These are phyloP conservation scores for Homalodisca vitripennis DNA, from an alignment of 1,140 invertebrate species.

Conservation along the genomic window DNA sequence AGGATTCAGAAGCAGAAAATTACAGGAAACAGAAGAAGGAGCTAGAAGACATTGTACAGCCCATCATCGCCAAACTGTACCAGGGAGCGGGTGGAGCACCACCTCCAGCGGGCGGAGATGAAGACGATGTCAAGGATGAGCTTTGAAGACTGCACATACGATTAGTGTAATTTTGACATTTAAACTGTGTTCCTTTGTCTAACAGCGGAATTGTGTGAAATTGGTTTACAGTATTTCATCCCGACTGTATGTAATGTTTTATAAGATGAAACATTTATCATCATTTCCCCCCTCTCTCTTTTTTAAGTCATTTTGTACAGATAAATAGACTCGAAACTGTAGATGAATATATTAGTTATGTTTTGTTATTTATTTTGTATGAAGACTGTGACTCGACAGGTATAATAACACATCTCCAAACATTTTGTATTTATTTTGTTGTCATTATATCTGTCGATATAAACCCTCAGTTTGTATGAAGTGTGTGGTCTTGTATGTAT, in stretches of 20 bases:
- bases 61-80: conserved; percentile 97
- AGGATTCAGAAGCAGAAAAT: conserved; percentile 90
- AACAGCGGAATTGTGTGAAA: neutral
- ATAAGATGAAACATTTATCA: no score
- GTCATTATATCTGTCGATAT: conserved; percentile 15
- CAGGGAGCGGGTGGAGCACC: conserved; percentile 77
- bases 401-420: neutral
- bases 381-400: conserved; percentile 22
- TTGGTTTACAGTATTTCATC: conserved; percentile 9
- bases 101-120: conserved; percentile 59
- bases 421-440: conserved; percentile 15
- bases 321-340: neutral
- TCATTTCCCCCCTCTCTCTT: no score
- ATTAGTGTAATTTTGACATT: neutral
- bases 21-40: conserved; percentile 98
- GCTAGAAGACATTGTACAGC: conserved; percentile 92
- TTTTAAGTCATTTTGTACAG: conserved; percentile 10
- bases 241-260: neutral
- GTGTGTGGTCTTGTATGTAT: conserved; percentile 1
- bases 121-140: conserved; percentile 81
- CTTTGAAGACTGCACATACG: conserved; percentile 58
- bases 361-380: conserved; percentile 25
- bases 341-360: conserved; percentile 20
- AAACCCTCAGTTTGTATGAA: conserved; percentile 8
- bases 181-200: neutral